Conservation (phyloP, 2,888 invertebrate genomes). For the Patella ulyssiponensis region DNA sequence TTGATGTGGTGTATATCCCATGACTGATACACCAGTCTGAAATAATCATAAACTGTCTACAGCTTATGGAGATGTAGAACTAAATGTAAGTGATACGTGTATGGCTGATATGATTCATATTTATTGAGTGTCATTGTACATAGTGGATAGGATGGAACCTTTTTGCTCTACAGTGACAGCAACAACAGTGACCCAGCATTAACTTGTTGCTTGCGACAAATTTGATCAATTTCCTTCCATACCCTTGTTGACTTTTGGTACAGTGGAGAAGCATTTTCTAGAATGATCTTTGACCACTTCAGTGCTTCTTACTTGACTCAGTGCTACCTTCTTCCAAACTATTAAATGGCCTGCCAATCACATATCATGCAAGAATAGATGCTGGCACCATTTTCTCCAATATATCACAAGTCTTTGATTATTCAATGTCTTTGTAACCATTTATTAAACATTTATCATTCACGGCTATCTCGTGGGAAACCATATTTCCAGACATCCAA, state of each 20-base stretch:
- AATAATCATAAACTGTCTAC: too few species aligned
- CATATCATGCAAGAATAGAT: background rate
- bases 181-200: too few species aligned
- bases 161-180: too few species aligned
- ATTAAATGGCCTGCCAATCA: conserved; percentile 1
- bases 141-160: too few species aligned
- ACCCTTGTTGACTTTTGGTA: background rate
- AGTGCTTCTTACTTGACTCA: background rate
- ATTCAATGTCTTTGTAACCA: background rate
- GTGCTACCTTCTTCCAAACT: background rate
- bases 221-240: background rate
- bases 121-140: too few species aligned
- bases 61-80: too few species aligned
- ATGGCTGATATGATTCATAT: too few species aligned
- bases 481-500: too few species aligned
- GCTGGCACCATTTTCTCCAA: background rate
- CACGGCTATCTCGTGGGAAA: too few species aligned
- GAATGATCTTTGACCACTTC: background rate
- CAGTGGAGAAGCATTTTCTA: background rate
- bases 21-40: too few species aligned
- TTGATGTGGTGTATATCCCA: too few species aligned
- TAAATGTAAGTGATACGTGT: too few species aligned
- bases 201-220: background rate
- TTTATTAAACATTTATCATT: conserved; percentile 4
- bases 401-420: background rate